These are phyloP conservation scores for Pterocles gutturalis DNA, from an alignment of 2,113 vertebrate genomes.

Conservation along the genomic window DNA sequence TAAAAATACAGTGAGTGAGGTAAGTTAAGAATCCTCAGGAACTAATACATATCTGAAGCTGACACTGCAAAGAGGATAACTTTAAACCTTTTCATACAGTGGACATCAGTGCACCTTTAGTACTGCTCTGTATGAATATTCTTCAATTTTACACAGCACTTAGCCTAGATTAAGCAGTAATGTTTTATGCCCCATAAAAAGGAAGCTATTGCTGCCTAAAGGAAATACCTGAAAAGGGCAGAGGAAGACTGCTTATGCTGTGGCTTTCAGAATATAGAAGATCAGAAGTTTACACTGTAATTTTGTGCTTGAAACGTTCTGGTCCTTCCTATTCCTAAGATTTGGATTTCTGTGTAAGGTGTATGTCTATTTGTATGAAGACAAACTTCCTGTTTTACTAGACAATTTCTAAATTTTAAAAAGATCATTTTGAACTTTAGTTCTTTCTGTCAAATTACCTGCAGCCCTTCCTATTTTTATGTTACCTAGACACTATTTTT, in stretches of 20 bases:
- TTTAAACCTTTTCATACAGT: background rate
- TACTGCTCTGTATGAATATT: background rate
- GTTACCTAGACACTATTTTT: background rate
- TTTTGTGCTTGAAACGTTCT: background rate
- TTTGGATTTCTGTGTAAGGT: background rate
- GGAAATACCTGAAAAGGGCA: background rate
- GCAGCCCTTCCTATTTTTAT: background rate
- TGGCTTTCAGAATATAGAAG: background rate
- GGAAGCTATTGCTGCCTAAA: background rate
- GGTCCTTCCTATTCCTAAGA: background rate
- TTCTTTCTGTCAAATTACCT: background rate
- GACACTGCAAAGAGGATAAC: background rate
- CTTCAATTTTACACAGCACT: background rate
- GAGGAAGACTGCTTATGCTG: background rate
- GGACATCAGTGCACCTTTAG: background rate
- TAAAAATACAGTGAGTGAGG: background rate
- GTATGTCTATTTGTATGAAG: background rate
- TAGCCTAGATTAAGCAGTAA: background rate
- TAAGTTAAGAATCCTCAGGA: background rate
- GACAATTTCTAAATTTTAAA: background rate
- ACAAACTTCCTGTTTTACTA: background rate
- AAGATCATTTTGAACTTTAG: background rate
- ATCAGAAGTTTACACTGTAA: background rate
- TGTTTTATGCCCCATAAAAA: background rate
- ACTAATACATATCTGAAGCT: background rate